phyloP scores from a whole-genome alignment of 2,113 vertebrate genomes.

The Callaeas wilsoni region DNA sequence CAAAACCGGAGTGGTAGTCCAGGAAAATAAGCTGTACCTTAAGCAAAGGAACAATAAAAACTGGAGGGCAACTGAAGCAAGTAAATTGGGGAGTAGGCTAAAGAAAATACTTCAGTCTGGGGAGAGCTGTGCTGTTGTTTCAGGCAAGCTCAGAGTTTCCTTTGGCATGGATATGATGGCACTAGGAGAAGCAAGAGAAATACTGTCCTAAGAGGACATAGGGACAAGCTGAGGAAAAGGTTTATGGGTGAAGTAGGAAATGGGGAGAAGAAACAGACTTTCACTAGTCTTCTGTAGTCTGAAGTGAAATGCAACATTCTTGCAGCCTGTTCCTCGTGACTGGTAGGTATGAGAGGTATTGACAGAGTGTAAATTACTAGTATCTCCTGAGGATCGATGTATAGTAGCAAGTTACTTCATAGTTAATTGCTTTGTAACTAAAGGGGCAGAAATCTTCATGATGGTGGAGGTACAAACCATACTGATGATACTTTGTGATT shows the following conservation, averaged over 20 bases:
- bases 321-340: not conserved
- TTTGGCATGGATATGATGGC: not conserved
- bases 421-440: not conserved
- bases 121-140: not conserved
- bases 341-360: not conserved
- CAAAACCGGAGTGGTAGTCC: not conserved
- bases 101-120: not conserved
- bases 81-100: fast-evolving
- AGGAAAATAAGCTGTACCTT: not conserved
- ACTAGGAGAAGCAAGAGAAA: not conserved
- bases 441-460: not conserved
- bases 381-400: not conserved
- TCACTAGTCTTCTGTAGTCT: not conserved
- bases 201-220: fast-evolving
- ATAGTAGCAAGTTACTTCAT: not conserved
- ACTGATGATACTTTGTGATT: not conserved
- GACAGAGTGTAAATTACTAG: not conserved
- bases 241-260: not conserved
- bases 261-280: not conserved
- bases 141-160: not conserved
- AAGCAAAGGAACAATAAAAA: not conserved
- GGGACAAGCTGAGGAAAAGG: not conserved
- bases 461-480: not conserved
- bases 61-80: not conserved
- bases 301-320: not conserved